Base-by-base conservation (phyloP, 2,888 invertebrate genomes). In the Neoitamus cyanurus region DNA sequence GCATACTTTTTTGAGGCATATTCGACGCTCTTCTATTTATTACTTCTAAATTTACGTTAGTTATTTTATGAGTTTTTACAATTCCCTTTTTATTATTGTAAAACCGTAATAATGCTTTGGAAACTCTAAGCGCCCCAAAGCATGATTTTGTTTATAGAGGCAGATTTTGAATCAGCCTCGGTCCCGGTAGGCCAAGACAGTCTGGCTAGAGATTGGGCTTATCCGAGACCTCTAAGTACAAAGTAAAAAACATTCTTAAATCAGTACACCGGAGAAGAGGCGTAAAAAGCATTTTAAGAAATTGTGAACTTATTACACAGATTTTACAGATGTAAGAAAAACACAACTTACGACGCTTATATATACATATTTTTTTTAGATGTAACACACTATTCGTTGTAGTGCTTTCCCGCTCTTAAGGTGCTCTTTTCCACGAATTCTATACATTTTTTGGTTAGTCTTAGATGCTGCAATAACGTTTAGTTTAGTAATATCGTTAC, bases 1-100 rank as follows among this genome's bases (percentile, higher is more conserved):
- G 78, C 69, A 68, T 80, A 34, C 25, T 48, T 82, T 78, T 82
- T 34, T 82, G 82, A 82, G 69, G 82, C 82, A 82, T 82, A 69
- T 37, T 82, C 69, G 78, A 31, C 58, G 69, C 30, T 75, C 58
- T 80, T 80, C 58, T 80, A 80, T 80, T 80, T 80, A 75, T 75
- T 78, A 77, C 78, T 48, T 13, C 58, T 20, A 25, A 58, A 78
- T 15, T 48, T 78, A 78, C 28, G 31, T 78, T 48, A 46, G 31
- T 78, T 48, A 30, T 78, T 78, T 78, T 78, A 30, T 20, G 31
- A 77, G 42, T 77, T 70, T 30, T 31, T 70, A 78, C 31, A 78
- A 30, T 48, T 78, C 13, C 13, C n/a, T 48, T 48, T 78, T 78
- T n/a, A 15, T 46, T 30, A 30, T 70, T 70, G 9, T 70, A 3